Conservation (phyloP, 2,888 invertebrate species). For the Saturnia japonica region DNA sequence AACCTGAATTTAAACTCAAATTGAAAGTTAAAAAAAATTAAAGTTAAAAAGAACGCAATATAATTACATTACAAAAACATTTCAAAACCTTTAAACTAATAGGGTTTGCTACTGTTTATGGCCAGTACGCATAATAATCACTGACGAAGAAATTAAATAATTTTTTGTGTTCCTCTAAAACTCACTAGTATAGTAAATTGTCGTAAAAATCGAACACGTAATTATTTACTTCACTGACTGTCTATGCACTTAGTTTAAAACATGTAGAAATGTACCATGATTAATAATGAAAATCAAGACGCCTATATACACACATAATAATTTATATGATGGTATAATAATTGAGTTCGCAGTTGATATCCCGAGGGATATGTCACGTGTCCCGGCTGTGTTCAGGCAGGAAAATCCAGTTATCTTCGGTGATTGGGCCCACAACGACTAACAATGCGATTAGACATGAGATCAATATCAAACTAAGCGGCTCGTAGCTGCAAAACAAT, state of each 20-base stretch:
- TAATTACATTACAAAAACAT: no score
- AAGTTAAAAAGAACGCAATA: no score
- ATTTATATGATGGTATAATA: slow-evolving; percentile 56
- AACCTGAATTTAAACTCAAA: no score
- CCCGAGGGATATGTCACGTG: slow-evolving; percentile 56
- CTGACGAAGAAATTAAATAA: no score
- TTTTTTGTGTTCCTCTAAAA: no score
- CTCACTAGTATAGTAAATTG: no score
- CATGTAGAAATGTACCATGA: not conserved
- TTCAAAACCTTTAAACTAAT: no score
- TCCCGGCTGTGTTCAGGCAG: slow-evolving; percentile 51
- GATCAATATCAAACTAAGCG: slow-evolving; percentile 49
- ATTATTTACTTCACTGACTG: not conserved
- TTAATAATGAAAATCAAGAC: slow-evolving; percentile 18
- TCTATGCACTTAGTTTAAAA: not conserved
- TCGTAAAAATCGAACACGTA: not conserved
- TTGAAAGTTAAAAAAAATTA: no score
- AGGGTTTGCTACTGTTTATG: no score
- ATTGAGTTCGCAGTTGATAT: slow-evolving; percentile 54
- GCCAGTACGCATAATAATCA: no score
- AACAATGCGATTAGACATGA: slow-evolving; percentile 63
- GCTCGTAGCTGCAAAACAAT: slow-evolving; percentile 42
- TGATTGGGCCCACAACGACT: slow-evolving; percentile 70
- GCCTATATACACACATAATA: slow-evolving; percentile 27
- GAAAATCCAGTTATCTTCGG: slow-evolving; percentile 68